Evolutionary conservation across 2,888 invertebrate species (phyloP).

Genomic region (Protonemura montana): DNA sequence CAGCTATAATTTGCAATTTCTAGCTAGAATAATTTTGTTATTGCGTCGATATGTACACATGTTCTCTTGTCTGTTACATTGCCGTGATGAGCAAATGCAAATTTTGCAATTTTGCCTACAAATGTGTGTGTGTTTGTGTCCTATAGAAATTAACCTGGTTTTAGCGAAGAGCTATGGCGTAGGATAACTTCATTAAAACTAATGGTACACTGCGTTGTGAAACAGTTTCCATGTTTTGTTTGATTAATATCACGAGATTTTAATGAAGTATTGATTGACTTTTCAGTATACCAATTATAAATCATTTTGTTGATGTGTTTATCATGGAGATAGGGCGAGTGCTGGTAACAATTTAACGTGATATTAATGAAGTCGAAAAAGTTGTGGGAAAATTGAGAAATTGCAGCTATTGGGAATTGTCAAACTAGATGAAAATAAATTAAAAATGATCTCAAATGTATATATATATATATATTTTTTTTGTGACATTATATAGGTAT

Average conservation of each 20-base stretch:
- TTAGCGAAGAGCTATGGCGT: neutral
- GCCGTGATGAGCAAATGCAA: neutral
- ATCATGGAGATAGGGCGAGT: too few species aligned
- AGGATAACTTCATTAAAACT: neutral
- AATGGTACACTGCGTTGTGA: neutral
- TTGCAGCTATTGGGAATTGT: too few species aligned
- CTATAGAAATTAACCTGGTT: neutral
- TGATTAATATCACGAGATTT: neutral
- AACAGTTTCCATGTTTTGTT: neutral
- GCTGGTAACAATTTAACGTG: too few species aligned
- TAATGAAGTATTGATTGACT: slow-evolving; percentile 4
- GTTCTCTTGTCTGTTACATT: neutral
- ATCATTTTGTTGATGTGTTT: too few species aligned
- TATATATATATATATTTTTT: too few species aligned
- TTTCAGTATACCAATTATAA: neutral
- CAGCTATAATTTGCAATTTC: neutral
- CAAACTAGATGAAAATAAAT: too few species aligned
- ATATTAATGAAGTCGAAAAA: too few species aligned
- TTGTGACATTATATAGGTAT: too few species aligned
- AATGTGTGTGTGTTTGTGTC: neutral
- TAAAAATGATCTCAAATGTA: too few species aligned
- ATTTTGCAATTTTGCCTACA: slow-evolving; percentile 2
- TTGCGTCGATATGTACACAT: neutral
- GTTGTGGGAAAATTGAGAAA: too few species aligned
- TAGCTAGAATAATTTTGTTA: neutral